Evolutionary conservation across 2,888 invertebrate species (phyloP), one percentile per base, ranked within the genome.

Genomic region (Aphidius colemani): DNA sequence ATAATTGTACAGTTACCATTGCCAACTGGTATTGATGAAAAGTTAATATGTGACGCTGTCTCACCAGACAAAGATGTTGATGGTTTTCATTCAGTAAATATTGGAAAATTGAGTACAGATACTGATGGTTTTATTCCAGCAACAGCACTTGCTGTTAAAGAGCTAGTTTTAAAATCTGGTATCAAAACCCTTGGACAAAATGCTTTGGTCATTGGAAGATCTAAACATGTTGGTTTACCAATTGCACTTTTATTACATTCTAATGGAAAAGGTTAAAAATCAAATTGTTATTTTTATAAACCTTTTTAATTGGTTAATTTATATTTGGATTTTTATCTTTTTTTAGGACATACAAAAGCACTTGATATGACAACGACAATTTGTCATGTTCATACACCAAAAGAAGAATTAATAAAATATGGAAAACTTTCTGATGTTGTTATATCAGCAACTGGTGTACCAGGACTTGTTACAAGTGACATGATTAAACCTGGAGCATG

Each of bases 171-270:
- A 53, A 82, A 87, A 61, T 76, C 83, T 74, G 87, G 88, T n/a
- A 86, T 95, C 66, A 88, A 92, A 66, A 94, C 94, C 0, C 88
- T 89, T 75, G 95, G 95, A 1, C 93, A 92, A 74, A 94, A 93
- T 79, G 93, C 93, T 6, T 94, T 96, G 0, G 90, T 96, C 0
- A 89, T 94, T 69, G 96, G 96, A 1, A 86, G 96, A 61, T 96
- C 96, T 0, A 96, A 96, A 82, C 94, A 96, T 82, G 95, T 96
- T 30, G 94, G 96, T 0, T 87, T 96, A 84, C 96, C 96, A 0
- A 91, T 95, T 65, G 92, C 94, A 1, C 88, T 96, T 85, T 84
- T 95, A 73, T 82, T 96, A 59, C 92, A 93, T 78, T 89, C 92
- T 4, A 93, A 94, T 83, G 87, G 87, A 44, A 88, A 88, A 76